phyloP scores from a whole-genome alignment of 2,888 invertebrate genomes.

The Strigamia maritima region DNA sequence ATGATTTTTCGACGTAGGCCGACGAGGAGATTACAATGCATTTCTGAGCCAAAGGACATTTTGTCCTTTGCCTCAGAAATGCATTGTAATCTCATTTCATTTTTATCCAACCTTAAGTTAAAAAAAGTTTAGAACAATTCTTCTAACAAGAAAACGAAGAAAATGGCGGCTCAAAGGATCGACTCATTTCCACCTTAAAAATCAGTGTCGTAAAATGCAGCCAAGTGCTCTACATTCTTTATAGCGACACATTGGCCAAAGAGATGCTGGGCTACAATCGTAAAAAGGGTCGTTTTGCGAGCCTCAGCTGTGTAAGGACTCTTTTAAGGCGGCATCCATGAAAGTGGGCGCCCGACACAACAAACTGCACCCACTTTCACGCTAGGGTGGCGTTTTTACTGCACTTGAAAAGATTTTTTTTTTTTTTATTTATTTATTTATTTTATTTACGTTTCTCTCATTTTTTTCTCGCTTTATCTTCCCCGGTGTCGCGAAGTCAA shows the following conservation, averaged over 20 bases:
- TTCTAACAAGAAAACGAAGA: not conserved
- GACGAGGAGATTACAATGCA: too few species aligned
- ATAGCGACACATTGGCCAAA: conserved; percentile 23
- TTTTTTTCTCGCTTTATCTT: not conserved
- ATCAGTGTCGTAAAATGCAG: conserved; percentile 16
- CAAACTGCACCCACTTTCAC: conserved; percentile 23
- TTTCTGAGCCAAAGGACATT: too few species aligned
- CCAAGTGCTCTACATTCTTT: conserved; percentile 16
- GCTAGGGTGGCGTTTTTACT: conserved; percentile 11
- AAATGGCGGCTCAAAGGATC: not conserved
- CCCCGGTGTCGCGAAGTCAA: not conserved
- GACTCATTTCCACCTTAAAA: conserved; percentile 23
- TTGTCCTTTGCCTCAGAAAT: too few species aligned
- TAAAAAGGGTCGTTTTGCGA: conserved; percentile 23
- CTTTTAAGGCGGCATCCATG: conserved; percentile 19
- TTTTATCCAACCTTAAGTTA: too few species aligned
- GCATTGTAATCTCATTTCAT: too few species aligned
- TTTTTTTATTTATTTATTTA: not conserved
- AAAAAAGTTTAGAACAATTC: too few species aligned
- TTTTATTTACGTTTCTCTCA: not conserved
- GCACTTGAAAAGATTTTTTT: conserved; percentile 10
- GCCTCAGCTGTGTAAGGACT: conserved; percentile 23
- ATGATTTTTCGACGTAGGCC: too few species aligned
- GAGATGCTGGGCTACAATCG: not conserved
- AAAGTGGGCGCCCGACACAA: conserved; percentile 23